Evolutionary conservation across 2,888 invertebrate genomes (phyloP), one percentile per base, ranked within the genome.

Genomic region (Trisateles emortualis): DNA sequence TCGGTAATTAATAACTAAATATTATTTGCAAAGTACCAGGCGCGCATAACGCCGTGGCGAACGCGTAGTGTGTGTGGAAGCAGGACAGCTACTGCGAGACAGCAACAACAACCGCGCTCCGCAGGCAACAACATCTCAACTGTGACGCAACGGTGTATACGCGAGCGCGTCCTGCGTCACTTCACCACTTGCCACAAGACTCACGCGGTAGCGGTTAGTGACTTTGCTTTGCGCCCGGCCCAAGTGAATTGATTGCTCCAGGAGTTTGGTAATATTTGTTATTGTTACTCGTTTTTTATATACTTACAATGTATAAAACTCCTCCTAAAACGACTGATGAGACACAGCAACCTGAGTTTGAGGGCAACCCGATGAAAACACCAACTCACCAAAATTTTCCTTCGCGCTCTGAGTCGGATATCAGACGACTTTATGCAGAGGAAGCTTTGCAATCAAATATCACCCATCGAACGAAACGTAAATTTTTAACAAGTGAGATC

Each of bases 341-440:
- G n/a, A n/a, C n/a, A n/a, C n/a, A 29, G 29, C 9, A 29, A 6
- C 24, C n/a, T n/a, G 24, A 24, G 29, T 8, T 2, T 29, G 2
- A 29, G n/a, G n/a, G 0, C n/a, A 29, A 29, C 0, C n/a, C n/a
- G 1, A 29, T 2, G 1, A 29, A 2, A 3, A 22, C 43, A 3
- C 32, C 32, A 8, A 11, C 14, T 11, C 17, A 36, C 16, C 36
- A 22, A 33, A 33, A 17, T 44, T 11, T 44, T 11, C 33, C 43
- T 9, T 44, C 43, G 4, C 32, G 33, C 11, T 44, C 43, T 4
- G 43, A 44, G 19, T 44, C 43, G 0, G 43, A 44, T 9, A 10
- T 44, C 1, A n/a, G 26, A 5, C 5, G 5, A 8, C 43, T 44
- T 3, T 44, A 13, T 11, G 14, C 9, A 13, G 43, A 44, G 2